Evolutionary conservation across 64 coral and sea anemone genomes (phyloP).

Genomic region (Montipora sp.): DNA sequence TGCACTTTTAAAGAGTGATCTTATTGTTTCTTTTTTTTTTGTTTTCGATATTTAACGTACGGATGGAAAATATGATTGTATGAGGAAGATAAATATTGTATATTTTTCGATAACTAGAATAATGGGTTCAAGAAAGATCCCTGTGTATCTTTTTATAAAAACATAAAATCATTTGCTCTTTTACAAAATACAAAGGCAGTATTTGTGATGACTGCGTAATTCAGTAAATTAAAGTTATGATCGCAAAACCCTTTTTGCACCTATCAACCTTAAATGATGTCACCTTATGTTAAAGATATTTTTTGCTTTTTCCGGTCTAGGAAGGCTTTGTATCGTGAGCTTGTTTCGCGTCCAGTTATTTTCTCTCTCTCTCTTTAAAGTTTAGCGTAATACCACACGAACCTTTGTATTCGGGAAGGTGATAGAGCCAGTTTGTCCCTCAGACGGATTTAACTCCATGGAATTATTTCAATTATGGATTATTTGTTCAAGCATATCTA

Average conservation of each 20-base stretch:
- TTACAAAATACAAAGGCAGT: neutral
- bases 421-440: neutral
- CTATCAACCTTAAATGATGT: neutral
- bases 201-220: neutral
- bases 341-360: neutral
- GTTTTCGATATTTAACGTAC: neutral
- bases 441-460: neutral
- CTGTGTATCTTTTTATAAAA: neutral
- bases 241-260: neutral
- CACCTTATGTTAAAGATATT: neutral
- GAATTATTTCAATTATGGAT: neutral
- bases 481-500: neutral
- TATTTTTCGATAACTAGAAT: neutral
- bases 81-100: neutral
- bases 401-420: neutral
- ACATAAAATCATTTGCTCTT: neutral
- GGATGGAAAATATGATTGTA: neutral
- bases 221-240: neutral
- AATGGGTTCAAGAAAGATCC: neutral
- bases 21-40: neutral
- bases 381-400: neutral
- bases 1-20: neutral
- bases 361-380: too few species aligned
- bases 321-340: neutral
- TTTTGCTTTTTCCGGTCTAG: neutral